phyloP scores from a whole-genome alignment of 1,140 invertebrate genomes.

The Grapholita molesta region DNA sequence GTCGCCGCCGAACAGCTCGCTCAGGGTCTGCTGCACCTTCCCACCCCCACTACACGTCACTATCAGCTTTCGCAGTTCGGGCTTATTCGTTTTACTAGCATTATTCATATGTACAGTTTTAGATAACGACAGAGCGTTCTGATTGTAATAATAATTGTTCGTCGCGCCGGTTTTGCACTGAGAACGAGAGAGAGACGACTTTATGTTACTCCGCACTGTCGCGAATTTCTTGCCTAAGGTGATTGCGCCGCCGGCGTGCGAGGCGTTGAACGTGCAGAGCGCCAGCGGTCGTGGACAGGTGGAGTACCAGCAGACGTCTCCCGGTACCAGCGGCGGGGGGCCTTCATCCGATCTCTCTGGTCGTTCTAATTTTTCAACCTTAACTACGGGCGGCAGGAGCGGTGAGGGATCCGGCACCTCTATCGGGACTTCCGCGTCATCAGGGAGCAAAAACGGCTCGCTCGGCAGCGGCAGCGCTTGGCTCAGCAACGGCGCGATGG shows the following conservation, averaged over 20 bases:
- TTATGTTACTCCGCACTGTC: slow-evolving; percentile 69
- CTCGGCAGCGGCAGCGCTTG: slow-evolving; percentile 47
- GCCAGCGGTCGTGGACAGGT: slow-evolving; percentile 67
- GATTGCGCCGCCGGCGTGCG: slow-evolving; percentile 65
- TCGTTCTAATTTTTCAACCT: background rate
- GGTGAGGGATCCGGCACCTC: slow-evolving; percentile 38
- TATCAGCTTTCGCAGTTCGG: slow-evolving; percentile 71
- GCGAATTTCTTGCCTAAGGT: slow-evolving; percentile 67
- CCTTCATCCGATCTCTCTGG: slow-evolving; percentile 38
- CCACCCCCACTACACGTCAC: slow-evolving; percentile 60
- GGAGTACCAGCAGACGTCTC: slow-evolving; percentile 71
- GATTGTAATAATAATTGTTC: slow-evolving; percentile 55
- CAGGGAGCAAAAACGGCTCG: slow-evolving; percentile 48
- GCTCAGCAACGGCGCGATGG: slow-evolving; percentile 54
- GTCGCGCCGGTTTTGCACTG: slow-evolving; percentile 42
- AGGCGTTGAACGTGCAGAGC: slow-evolving; percentile 71
- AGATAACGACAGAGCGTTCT: slow-evolving; percentile 52
- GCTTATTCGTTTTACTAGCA: slow-evolving; percentile 60
- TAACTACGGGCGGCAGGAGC: slow-evolving; percentile 17
- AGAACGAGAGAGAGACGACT: slow-evolving; percentile 57
- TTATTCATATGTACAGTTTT: slow-evolving; percentile 65
- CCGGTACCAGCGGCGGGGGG: slow-evolving; percentile 44
- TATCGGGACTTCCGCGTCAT: slow-evolving; percentile 43
- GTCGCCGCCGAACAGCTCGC: slow-evolving; percentile 50
- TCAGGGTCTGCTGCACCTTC: slow-evolving; percentile 55